A percentile compares a stretch with the other conserved stretches of the same genome.
Evolutionary conservation across 2,113 vertebrate genomes (phyloP).

Genomic region (Burhinus oedicnemus): DNA sequence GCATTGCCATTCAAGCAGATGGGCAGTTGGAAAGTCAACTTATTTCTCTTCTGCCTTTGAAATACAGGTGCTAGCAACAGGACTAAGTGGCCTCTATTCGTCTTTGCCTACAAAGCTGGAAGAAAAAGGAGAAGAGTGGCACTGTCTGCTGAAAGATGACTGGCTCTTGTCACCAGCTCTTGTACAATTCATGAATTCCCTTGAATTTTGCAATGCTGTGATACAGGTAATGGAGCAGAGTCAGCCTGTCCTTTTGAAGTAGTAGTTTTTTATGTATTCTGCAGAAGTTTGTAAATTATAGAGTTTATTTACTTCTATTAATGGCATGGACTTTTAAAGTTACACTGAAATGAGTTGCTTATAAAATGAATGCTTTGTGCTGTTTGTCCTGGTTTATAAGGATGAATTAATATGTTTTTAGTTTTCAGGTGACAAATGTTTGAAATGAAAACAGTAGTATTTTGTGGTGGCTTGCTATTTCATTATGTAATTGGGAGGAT

Average conservation of each 20-base stretch:
- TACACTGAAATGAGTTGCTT: not conserved
- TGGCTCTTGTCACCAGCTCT: constrained; percentile 90
- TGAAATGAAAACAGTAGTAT: not conserved
- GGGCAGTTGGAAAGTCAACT: not conserved
- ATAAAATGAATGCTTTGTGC: not conserved
- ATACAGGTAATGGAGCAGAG: constrained; percentile 82
- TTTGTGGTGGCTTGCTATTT: not conserved
- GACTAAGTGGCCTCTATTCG: constrained; percentile 95
- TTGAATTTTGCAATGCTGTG: constrained; percentile 97
- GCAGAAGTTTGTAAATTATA: not conserved
- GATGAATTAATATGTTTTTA: not conserved
- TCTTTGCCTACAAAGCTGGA: constrained; percentile 93
- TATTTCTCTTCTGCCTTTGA: not conserved
- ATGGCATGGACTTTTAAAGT: not conserved
- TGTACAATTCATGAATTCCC: constrained; percentile 95
- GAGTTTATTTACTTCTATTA: not conserved
- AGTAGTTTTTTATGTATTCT: not conserved
- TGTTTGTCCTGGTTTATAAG: not conserved
- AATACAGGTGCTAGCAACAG: constrained; percentile 92
- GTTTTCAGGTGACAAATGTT: not conserved
- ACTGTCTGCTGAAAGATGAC: constrained; percentile 91
- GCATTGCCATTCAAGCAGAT: not conserved
- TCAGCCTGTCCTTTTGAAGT: not conserved
- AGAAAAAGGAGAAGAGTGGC: constrained; percentile 91
- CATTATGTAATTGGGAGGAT: not conserved